These are phyloP conservation scores for Ophioninae sp. DNA, from an alignment of 2,888 invertebrate species.

Conservation along the genomic window DNA sequence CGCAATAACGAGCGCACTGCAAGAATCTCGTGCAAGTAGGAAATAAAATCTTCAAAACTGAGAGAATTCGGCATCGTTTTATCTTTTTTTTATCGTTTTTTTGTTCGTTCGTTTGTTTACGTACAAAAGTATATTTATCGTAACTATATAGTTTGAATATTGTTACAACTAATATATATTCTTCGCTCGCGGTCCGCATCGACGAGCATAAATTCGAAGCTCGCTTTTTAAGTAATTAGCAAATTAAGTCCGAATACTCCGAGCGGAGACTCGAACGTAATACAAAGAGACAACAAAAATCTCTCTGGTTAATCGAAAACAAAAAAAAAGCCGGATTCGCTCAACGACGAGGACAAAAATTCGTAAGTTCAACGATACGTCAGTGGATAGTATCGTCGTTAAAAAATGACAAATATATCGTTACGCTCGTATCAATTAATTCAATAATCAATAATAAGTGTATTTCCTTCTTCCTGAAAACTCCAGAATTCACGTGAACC, in stretches of 20 bases:
- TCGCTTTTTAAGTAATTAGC: slow-evolving; percentile 47
- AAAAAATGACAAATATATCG: slow-evolving; percentile 28
- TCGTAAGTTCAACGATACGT: slow-evolving; percentile 8
- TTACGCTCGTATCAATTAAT: neutral
- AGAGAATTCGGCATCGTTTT: slow-evolving; percentile 11
- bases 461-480: neutral
- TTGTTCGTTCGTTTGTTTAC: slow-evolving; percentile 18
- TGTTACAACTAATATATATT: slow-evolving; percentile 5
- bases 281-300: neutral
- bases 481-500: slow-evolving; percentile 1
- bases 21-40: neutral
- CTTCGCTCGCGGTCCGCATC: slow-evolving; percentile 12
- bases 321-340: slow-evolving; percentile 8
- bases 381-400: neutral
- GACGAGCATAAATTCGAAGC: slow-evolving; percentile 26
- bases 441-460: neutral
- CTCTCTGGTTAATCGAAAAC: neutral
- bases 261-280: neutral
- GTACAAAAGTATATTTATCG: slow-evolving; percentile 54
- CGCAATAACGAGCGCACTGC: neutral
- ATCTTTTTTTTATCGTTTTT: neutral
- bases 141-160: slow-evolving; percentile 33
- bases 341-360: slow-evolving; percentile 11
- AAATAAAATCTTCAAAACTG: neutral
- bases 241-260: slow-evolving; percentile 48